Base-by-base conservation (phyloP, 2,888 invertebrate genomes). In the Drosophila parthenogenetica region DNA sequence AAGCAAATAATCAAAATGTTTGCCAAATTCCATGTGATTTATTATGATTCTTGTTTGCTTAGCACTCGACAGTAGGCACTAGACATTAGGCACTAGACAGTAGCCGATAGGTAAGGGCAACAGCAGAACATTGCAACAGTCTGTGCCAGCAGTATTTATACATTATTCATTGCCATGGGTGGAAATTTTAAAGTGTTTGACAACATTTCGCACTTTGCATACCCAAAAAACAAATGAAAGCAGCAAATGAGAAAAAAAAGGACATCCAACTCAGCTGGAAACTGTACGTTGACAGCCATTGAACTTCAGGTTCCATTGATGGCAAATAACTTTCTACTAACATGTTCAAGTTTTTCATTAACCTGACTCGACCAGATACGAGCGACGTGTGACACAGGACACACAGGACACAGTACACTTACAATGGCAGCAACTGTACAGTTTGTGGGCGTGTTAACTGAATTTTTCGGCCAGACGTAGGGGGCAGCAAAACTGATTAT, bases 321-420 rank as follows among this genome's bases (percentile, higher is more conserved):
- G 55, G 55, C 68, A 59, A 54, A 29, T 60, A 71, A 78, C 68
- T 71, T 68, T 72, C 69, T 37, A 57, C 65, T 58, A 69, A 70
- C 77, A 75, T 79, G 85, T 73, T 69, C 61, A 79, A 73, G 79
- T 83, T 86, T 83, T 84, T 87, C 86, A 85, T 85, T 87, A 85
- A 85, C 82, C 86, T 85, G 84, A 78, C 84, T 82, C 70, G 61
- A 13, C 66, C 83, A 84, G 83, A 78, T 81, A 81, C 82, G 70
- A 67, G 67, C 67, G 46, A 25, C 25, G 7, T 25, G 7, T 8
- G 29, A 29, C 8, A 29, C 8, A 29, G 8, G 29, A 8, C 29
- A 19, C 19, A 19, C 19, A 19, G 19, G 19, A 19, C 19, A 19
- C 3, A 3, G 2, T 2, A 35, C 64, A 5, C 19, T 8, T 3